Evolutionary conservation across 37 sponge, comb jelly and placozoan genomes (phyloP).

Genomic region (Beroe forskalii): DNA sequence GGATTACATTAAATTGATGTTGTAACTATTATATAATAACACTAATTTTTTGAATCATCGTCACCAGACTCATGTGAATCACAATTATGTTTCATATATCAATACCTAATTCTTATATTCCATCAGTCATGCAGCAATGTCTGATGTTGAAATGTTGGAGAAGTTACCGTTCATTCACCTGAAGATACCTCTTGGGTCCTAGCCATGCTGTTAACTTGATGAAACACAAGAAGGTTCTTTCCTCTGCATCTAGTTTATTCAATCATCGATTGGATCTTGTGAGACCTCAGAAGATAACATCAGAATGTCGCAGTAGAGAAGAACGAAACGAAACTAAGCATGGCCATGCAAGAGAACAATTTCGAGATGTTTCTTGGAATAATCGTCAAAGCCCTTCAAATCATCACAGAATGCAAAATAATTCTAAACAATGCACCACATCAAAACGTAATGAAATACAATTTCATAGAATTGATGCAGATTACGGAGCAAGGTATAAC

Average conservation of each 20-base stretch:
- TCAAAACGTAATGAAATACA: not conserved
- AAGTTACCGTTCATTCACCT: no score
- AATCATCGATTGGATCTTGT: not conserved
- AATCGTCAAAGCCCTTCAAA: no score
- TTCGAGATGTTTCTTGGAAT: not conserved
- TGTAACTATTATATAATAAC: no score
- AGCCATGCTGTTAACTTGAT: not conserved
- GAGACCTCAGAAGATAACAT: not conserved
- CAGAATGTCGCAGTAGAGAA: not conserved
- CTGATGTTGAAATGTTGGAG: no score
- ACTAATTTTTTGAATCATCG: no score
- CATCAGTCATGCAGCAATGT: no score
- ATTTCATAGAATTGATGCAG: not conserved
- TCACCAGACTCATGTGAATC: no score
- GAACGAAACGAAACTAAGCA: not conserved
- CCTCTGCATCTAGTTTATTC: not conserved
- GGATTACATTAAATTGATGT: no score
- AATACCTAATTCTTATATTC: no score
- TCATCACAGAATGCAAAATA: not conserved
- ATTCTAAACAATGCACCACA: not conserved
- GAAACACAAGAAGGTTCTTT: not conserved
- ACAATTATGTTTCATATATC: no score
- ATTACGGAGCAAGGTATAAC: not conserved
- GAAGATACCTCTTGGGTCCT: no score
- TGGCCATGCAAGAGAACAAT: no score